Percentiles rank a stretch among this genome's conserved stretches.
Evolutionary conservation across 2,797 vertebrate species (phyloP).

Genomic region (Siniperca undulata): DNA sequence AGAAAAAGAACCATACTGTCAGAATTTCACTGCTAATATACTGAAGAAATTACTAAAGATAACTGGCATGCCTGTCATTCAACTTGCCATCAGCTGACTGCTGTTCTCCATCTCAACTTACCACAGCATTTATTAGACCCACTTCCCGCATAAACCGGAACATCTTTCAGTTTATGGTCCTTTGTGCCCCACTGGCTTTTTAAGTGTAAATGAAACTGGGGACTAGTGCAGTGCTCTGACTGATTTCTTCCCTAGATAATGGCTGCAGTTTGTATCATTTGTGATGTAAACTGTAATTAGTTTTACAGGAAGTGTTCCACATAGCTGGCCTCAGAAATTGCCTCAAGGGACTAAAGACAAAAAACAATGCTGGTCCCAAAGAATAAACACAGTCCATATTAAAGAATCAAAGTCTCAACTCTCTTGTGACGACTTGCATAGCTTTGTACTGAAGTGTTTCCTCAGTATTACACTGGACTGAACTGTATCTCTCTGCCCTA

Average conservation of each 20-base stretch:
- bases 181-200: conserved; percentile 8
- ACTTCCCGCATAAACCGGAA: conserved; percentile 13
- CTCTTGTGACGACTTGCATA: background rate
- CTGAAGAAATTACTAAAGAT: background rate
- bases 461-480: background rate
- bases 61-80: background rate
- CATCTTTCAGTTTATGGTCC: background rate
- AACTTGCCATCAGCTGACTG: background rate
- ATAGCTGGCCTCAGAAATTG: conserved; percentile 13
- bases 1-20: background rate
- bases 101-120: background rate
- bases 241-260: conserved; percentile 13
- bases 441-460: background rate
- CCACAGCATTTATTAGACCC: background rate
- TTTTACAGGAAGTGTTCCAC: conserved; percentile 21
- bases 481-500: background rate
- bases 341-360: conserved; percentile 2
- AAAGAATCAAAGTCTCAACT: conserved; percentile 5
- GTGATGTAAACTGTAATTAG: conserved; percentile 35
- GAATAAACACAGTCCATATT: conserved; percentile 22
- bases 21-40: background rate
- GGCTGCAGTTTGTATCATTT: conserved; percentile 23
- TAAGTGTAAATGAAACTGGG: conserved; percentile 37
- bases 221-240: background rate
- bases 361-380: background rate